Conservation (phyloP, 1,140 invertebrate genomes). For the Cryptotermes secundus region DNA sequence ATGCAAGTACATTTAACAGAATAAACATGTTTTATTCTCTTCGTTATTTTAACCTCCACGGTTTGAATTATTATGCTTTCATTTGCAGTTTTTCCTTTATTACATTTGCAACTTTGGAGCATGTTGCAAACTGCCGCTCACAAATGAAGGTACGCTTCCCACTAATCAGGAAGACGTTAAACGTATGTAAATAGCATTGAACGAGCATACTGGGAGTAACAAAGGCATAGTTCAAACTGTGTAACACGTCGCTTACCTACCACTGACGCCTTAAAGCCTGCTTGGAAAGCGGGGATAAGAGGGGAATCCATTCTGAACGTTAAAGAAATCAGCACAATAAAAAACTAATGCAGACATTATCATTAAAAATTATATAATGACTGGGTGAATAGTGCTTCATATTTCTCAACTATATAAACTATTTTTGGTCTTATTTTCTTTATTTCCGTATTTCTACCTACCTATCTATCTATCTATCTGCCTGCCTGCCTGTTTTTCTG, state of each 20-base stretch:
- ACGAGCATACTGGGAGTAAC: not conserved
- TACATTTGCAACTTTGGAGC: not conserved
- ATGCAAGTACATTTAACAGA: not conserved
- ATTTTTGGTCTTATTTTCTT: too few relatives aligned
- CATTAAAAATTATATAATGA: not conserved
- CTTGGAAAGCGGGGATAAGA: too few relatives aligned
- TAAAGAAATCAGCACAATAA: too few relatives aligned
- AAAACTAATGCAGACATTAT: not conserved
- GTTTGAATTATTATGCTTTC: not conserved
- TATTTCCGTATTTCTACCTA: too few relatives aligned
- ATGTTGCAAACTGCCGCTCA: not conserved
- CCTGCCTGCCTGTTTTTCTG: too few relatives aligned
- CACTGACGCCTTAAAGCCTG: not conserved
- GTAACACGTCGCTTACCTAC: not conserved
- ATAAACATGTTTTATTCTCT: too few relatives aligned
- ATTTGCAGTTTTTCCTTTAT: not conserved
- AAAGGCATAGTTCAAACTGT: not conserved
- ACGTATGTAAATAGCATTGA: not conserved
- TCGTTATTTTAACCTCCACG: not conserved
- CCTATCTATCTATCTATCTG: too few relatives aligned
- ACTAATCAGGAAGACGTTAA: not conserved
- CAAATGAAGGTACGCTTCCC: too few relatives aligned
- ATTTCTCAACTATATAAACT: too few relatives aligned
- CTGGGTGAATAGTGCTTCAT: too few relatives aligned
- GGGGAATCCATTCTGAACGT: too few relatives aligned